Percentiles rank a stretch among this genome's conserved stretches.
Evolutionary conservation across 37 sponge, comb jelly and placozoan genomes (phyloP).

Genomic region (Crambe crambe): DNA sequence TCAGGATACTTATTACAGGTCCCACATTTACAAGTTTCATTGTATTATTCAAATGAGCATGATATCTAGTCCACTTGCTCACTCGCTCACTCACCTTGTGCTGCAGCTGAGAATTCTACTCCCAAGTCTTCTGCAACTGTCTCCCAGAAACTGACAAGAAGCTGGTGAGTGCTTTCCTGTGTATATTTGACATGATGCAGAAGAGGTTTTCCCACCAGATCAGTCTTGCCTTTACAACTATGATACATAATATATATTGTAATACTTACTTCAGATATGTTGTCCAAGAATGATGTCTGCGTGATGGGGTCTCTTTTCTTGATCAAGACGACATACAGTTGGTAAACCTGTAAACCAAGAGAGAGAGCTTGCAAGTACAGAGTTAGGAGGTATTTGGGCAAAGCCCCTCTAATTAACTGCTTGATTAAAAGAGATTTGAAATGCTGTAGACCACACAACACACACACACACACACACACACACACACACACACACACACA

Average conservation of each 20-base stretch:
- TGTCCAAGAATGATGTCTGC: conserved; percentile 72
- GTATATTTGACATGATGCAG: too few relatives aligned
- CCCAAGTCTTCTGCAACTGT: conserved; percentile 55
- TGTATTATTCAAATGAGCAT: too few relatives aligned
- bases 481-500: background rate
- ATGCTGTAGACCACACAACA: background rate
- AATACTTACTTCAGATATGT: conserved; percentile 58
- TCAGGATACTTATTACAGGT: too few relatives aligned
- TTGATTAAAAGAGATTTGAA: background rate
- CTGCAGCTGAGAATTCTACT: conserved; percentile 74
- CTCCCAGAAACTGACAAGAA: conserved; percentile 73
- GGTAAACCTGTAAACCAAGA: conserved; percentile 51
- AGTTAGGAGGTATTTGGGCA: background rate
- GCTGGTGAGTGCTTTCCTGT: conserved; percentile 51
- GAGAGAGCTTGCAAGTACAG: background rate
- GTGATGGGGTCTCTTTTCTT: conserved; percentile 89
- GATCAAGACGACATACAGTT: conserved; percentile 73
- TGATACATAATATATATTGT: too few relatives aligned
- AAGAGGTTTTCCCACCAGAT: background rate
- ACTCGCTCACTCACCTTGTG: conserved; percentile 62
- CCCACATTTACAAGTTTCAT: too few relatives aligned
- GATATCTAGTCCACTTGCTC: too few relatives aligned
- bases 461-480: background rate
- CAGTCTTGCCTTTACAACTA: background rate
- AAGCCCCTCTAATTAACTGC: too few relatives aligned